A percentile compares a stretch with the other conserved stretches of the same genome.
Conservation (phyloP, 1,140 invertebrate species). For the Ooceraea biroi region DNA sequence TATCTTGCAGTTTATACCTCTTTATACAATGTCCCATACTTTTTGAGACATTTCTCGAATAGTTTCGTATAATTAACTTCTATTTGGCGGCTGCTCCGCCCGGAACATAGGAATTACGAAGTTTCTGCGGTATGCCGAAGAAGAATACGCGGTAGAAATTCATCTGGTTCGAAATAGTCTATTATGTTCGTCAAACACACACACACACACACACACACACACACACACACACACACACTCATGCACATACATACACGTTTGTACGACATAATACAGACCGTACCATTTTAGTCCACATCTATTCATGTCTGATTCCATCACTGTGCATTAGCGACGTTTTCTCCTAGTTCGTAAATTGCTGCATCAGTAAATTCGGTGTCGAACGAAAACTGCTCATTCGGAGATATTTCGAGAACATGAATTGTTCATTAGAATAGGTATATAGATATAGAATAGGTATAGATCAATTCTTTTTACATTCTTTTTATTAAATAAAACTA, state of each 20-base stretch:
- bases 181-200: slow-evolving; percentile 18
- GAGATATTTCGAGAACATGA: background rate
- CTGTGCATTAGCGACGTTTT: slow-evolving; percentile 10
- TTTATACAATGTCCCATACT: background rate
- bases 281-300: background rate
- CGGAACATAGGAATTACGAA: slow-evolving; percentile 40
- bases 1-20: background rate
- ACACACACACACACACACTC: too few relatives aligned
- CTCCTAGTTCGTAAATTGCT: slow-evolving; percentile 11
- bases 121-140: background rate
- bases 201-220: too few relatives aligned
- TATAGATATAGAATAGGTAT: background rate
- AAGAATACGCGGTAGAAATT: slow-evolving; percentile 39
- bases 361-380: background rate
- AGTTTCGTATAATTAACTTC: slow-evolving; percentile 37
- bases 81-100: slow-evolving; percentile 6
- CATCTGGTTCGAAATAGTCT: slow-evolving; percentile 20
- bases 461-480: background rate
- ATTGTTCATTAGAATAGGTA: background rate
- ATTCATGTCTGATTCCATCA: background rate
- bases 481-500: background rate
- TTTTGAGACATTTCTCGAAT: background rate
- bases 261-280: slow-evolving; percentile 4
- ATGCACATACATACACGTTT: background rate
- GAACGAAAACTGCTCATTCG: background rate